These are phyloP conservation scores for Melolontha melolontha DNA, from an alignment of 2,888 invertebrate genomes.

Conservation along the genomic window DNA sequence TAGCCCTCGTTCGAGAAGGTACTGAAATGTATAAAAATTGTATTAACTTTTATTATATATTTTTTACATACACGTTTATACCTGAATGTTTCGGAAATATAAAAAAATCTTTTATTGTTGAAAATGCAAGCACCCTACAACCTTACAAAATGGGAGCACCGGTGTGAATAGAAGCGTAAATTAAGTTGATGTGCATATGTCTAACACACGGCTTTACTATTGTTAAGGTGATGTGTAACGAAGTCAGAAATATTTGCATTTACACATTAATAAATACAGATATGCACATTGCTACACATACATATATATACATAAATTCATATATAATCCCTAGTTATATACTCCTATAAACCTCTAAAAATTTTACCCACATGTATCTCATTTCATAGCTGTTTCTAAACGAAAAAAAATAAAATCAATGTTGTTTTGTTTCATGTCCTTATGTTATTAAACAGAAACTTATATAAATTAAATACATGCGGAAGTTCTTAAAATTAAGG, in stretches of 20 bases:
- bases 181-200: constrained; percentile 39
- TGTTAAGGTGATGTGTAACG: constrained; percentile 12
- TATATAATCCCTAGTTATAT: not conserved
- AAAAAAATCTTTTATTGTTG: constrained; percentile 23
- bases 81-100: constrained; percentile 15
- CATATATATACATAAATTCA: not conserved
- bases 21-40: too few relatives aligned
- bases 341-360: not conserved
- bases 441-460: too few relatives aligned
- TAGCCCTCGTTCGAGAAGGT: too few relatives aligned
- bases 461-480: too few relatives aligned
- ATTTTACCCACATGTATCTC: not conserved
- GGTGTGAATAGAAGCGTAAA: constrained; percentile 44
- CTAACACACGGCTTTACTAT: constrained; percentile 20
- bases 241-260: constrained; percentile 19
- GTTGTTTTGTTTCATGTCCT: too few relatives aligned
- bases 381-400: not conserved
- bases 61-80: not conserved
- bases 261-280: not conserved
- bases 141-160: constrained; percentile 28
- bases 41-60: constrained; percentile 14
- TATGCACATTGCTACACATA: not conserved
- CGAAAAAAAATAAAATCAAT: too few relatives aligned
- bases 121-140: constrained; percentile 14
- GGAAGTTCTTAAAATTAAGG: too few relatives aligned